Evolutionary conservation across 2,888 invertebrate species (phyloP), one percentile per base, ranked within the genome.

Genomic region (Colletes collaris): DNA sequence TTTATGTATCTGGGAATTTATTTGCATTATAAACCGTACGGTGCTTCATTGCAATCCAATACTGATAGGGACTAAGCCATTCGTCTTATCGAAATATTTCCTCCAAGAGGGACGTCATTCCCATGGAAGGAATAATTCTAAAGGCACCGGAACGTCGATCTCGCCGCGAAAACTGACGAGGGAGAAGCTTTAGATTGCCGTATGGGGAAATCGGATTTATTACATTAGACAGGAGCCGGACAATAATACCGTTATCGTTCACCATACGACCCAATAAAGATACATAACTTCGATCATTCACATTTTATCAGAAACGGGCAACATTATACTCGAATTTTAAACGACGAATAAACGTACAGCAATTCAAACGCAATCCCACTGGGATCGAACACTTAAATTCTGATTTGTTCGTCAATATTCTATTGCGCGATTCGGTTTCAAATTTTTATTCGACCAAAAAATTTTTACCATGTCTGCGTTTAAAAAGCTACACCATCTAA

Each of bases 71-170:
- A 27, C 16, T 67, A 56, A 50, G 46, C 37, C 27, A 70, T 77
- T 60, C 77, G 64, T 72, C 72, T 72, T 77, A 67, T 71, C 67
- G n/a, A 44, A 44, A 53, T 55, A 72, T 53, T 72, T 67, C n/a
- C 35, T 58, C 27, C 4, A 19, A 8, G 44, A 19, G 58, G 27
- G 11, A 55, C 40, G 37, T 58, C 44, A 27, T 65, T 63, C 46
- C 35, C 7, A 16, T 5, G 13, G 59, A 55, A 50, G 55, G 64
- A 62, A 49, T 68, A 56, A 76, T 79, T 60, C 27, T 13, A 3
- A 2, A 27, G 37, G 44, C 11, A 44, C 13, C 19, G 46, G 8
- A n/a, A 52, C 44, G 50, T 63, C 53, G 16, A 60, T 66, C 19
- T 70, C 3, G 44, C 35, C 64, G 52, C 7, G 50, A 27, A 50